phyloP scores from a whole-genome alignment of 2,113 vertebrate genomes.

The Bombycilla garrulus region DNA sequence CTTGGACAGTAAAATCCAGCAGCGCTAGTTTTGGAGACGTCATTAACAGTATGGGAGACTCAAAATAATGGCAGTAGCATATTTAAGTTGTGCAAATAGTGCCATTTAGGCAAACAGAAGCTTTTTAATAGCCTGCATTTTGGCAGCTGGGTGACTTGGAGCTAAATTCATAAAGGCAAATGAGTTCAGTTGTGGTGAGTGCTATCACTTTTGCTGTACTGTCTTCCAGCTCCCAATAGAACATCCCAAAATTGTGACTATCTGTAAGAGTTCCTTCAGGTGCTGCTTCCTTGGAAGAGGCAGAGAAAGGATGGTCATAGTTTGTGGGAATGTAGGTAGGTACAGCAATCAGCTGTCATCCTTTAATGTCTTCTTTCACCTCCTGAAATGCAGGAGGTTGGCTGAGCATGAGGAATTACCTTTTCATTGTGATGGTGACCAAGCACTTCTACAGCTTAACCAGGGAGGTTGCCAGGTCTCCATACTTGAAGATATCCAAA shows the following conservation, averaged over 20 bases:
- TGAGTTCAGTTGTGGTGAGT: neutral
- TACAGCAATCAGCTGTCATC: neutral
- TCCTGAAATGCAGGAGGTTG: neutral
- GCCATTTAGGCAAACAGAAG: neutral
- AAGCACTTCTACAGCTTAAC: neutral
- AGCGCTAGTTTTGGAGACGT: neutral
- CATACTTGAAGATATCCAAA: neutral
- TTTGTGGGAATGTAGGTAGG: neutral
- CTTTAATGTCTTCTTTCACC: neutral
- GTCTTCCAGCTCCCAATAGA: neutral
- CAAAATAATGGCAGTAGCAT: neutral
- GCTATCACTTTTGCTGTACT: fast-evolving
- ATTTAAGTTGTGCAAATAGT: neutral
- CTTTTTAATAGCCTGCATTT: neutral
- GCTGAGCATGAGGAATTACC: neutral
- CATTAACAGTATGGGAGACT: neutral
- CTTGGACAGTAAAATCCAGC: neutral
- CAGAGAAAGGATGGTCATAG: neutral
- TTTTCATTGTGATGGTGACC: neutral
- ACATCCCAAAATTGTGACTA: neutral
- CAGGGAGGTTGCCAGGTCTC: neutral
- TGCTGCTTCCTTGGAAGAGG: neutral
- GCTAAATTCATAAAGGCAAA: neutral
- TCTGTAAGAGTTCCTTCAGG: neutral
- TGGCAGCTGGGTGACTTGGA: neutral